Conservation (phyloP, 2,797 vertebrate genomes). For the Iguana delicatissima region DNA sequence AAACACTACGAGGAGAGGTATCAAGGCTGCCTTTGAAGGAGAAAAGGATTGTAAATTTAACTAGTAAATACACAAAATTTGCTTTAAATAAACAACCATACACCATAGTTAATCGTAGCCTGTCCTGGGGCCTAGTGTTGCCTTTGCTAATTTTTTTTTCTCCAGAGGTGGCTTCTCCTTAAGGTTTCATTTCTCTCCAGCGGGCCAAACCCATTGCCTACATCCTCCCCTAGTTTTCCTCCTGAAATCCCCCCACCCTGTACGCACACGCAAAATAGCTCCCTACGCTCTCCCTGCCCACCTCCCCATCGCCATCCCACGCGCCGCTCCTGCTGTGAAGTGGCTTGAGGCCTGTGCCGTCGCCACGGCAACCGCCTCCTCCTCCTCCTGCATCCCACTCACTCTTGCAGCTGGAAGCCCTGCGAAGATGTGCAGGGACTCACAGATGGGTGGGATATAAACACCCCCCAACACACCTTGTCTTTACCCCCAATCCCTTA, state of each 20-base stretch:
- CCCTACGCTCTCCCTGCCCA: neutral
- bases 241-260: neutral
- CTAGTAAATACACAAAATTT: no score
- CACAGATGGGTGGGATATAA: neutral
- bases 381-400: slow-evolving; percentile 63
- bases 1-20: no score
- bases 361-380: slow-evolving; percentile 76
- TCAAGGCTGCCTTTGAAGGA: neutral
- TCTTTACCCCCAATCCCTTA: neutral
- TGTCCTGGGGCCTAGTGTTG: neutral
- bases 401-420: slow-evolving; percentile 46
- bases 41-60: neutral
- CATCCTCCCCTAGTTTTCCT: rapidly evolving
- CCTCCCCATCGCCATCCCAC: slow-evolving; percentile 17
- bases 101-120: no score
- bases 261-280: no score
- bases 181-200: neutral
- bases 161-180: neutral
- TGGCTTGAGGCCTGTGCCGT: slow-evolving; percentile 61
- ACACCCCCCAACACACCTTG: neutral
- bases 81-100: no score
- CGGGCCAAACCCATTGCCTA: no score
- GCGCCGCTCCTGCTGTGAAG: slow-evolving; percentile 36
- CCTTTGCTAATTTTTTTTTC: rapidly evolving
- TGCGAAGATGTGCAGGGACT: neutral